These are phyloP conservation scores for Paramormyrops kingsleyae DNA, from an alignment of 2,113 vertebrate species.

Conservation along the genomic window DNA sequence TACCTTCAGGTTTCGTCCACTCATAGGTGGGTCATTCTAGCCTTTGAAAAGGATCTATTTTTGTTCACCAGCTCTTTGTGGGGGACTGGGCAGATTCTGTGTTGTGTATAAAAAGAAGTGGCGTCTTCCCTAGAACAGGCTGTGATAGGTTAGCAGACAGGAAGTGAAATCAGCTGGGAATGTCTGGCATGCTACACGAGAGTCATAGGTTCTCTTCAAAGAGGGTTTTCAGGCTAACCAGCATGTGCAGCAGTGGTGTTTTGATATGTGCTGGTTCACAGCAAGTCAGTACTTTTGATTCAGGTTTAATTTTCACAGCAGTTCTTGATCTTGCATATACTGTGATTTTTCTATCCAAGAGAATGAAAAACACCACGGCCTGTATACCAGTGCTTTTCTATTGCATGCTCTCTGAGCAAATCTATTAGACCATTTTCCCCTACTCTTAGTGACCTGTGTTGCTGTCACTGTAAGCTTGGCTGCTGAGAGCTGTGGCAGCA, in stretches of 20 bases:
- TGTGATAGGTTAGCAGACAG: not conserved
- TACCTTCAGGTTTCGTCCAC: not conserved
- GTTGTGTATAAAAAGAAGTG: not conserved
- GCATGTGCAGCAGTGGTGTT: not conserved
- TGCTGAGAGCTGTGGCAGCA: not conserved
- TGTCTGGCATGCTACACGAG: not conserved
- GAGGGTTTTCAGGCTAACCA: not conserved
- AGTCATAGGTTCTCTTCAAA: not conserved
- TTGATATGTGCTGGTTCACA: not conserved
- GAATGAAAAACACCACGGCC: not conserved
- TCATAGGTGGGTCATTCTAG: not conserved
- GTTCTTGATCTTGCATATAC: not conserved
- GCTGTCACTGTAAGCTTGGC: not conserved
- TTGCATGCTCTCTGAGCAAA: not conserved
- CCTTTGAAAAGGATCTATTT: not conserved
- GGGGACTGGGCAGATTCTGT: not conserved
- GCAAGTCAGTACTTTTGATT: not conserved
- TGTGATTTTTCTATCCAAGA: not conserved
- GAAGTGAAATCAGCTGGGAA: not conserved
- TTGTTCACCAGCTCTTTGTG: not conserved
- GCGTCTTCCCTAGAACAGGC: not conserved
- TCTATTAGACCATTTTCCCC: not conserved
- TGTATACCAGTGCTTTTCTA: not conserved
- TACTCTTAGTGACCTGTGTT: not conserved
- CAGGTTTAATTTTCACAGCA: not conserved